A percentile compares a stretch with the other conserved stretches of the same genome.
These are phyloP conservation scores for Pangasius macronema DNA, from an alignment of 2,797 vertebrate species.

Conservation along the genomic window DNA sequence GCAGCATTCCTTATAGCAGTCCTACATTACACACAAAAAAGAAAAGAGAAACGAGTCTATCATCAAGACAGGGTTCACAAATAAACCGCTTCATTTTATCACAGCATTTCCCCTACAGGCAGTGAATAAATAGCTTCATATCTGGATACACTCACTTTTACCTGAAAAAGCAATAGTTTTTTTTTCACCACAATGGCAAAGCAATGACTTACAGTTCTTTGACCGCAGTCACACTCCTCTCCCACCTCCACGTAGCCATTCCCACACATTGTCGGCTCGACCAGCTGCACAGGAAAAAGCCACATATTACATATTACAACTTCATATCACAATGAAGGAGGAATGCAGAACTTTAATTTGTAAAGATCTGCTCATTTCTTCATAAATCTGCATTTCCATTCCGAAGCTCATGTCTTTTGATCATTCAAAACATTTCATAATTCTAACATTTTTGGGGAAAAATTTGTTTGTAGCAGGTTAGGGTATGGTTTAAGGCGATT, in stretches of 20 bases:
- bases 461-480: background rate
- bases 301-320: background rate
- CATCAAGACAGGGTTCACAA: background rate
- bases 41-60: background rate
- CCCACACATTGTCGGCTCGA: constrained; percentile 90
- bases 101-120: no score
- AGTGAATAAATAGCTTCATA: constrained; percentile 1
- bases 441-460: background rate
- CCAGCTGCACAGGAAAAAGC: constrained; percentile 70
- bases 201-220: constrained; percentile 79
- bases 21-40: constrained; percentile 74
- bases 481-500: background rate
- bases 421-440: no score
- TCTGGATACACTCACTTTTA: background rate
- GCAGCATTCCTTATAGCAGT: constrained; percentile 93
- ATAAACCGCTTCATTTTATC: background rate
- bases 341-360: background rate
- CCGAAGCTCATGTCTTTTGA: no score
- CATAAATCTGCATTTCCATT: background rate
- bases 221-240: constrained; percentile 95
- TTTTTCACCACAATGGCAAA: background rate
- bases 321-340: background rate
- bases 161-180: background rate
- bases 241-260: constrained; percentile 95
- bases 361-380: background rate